These are phyloP conservation scores for Thrips palmi DNA, from an alignment of 1,140 invertebrate genomes.

Conservation along the genomic window DNA sequence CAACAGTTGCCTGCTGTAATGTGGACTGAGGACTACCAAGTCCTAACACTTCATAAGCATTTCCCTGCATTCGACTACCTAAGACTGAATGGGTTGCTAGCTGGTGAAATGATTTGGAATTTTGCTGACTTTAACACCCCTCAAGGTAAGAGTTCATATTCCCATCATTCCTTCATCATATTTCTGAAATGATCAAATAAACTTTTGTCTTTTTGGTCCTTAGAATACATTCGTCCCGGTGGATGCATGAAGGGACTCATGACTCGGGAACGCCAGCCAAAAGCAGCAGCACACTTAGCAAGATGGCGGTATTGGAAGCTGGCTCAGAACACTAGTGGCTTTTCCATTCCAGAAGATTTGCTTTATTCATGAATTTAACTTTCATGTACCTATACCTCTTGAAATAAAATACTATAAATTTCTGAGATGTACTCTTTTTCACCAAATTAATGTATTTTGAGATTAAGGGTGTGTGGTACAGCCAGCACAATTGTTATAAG, in stretches of 20 bases:
- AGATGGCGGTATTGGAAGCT: constrained; percentile 23
- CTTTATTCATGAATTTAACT: too few species aligned
- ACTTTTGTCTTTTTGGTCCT: constrained; percentile 13
- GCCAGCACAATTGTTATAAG: too few species aligned
- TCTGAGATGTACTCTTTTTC: too few species aligned
- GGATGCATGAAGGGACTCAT: constrained; percentile 46
- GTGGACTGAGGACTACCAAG: constrained; percentile 49
- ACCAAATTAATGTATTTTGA: too few species aligned
- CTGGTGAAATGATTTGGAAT: constrained; percentile 56
- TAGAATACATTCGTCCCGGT: constrained; percentile 33
- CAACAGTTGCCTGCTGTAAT: constrained; percentile 30
- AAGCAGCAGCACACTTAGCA: constrained; percentile 33
- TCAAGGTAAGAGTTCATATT: constrained; percentile 25
- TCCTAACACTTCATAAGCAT: constrained; percentile 28
- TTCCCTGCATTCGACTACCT: constrained; percentile 38
- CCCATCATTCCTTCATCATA: too few species aligned
- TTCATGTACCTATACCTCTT: too few species aligned
- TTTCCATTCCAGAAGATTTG: neutral
- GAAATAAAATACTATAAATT: too few species aligned
- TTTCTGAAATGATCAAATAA: constrained; percentile 3
- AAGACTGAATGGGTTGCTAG: constrained; percentile 25
- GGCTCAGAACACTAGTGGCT: constrained; percentile 6
- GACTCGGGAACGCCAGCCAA: constrained; percentile 40
- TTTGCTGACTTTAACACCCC: constrained; percentile 48
- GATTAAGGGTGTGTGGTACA: too few species aligned